Percentiles rank a stretch among this genome's conserved stretches.
These are phyloP conservation scores for Drosophila trapezifrons DNA, from an alignment of 1,140 invertebrate species.

Conservation along the genomic window DNA sequence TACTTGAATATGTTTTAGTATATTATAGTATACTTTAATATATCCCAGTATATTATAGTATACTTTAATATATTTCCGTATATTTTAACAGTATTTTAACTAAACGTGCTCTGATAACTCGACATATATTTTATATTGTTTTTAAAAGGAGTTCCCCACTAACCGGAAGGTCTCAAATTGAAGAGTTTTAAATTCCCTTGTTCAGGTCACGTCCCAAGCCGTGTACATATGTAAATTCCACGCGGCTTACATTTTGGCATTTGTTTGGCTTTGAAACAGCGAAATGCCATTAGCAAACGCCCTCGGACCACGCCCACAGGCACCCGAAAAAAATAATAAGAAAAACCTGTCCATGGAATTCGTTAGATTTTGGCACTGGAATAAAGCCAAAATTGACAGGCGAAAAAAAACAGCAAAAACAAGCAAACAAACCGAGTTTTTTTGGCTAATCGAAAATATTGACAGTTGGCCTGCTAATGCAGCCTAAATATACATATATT, in stretches of 20 bases:
- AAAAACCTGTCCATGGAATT: constrained; percentile 37
- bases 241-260: constrained; percentile 37
- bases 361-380: constrained; percentile 44
- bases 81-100: not conserved
- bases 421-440: constrained; percentile 29
- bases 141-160: not conserved
- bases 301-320: constrained; percentile 26
- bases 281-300: constrained; percentile 69
- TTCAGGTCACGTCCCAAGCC: constrained; percentile 35
- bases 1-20: not conserved
- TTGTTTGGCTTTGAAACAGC: constrained; percentile 48
- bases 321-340: constrained; percentile 1
- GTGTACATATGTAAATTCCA: constrained; percentile 9
- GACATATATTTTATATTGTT: not conserved
- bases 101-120: not conserved
- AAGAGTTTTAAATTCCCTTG: constrained; percentile 25
- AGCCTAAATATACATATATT: constrained; percentile 27
- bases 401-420: constrained; percentile 27
- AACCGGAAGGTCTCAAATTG: constrained; percentile 20
- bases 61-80: too few species aligned
- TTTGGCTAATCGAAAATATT: constrained; percentile 60
- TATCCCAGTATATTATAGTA: not conserved
- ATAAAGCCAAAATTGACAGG: constrained; percentile 52
- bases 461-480: constrained; percentile 67
- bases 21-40: not conserved